A percentile compares a stretch with the other conserved stretches of the same genome.
These are phyloP conservation scores for Talpa occidentalis DNA, from an alignment of 2,113 vertebrate species.

Conservation along the genomic window DNA sequence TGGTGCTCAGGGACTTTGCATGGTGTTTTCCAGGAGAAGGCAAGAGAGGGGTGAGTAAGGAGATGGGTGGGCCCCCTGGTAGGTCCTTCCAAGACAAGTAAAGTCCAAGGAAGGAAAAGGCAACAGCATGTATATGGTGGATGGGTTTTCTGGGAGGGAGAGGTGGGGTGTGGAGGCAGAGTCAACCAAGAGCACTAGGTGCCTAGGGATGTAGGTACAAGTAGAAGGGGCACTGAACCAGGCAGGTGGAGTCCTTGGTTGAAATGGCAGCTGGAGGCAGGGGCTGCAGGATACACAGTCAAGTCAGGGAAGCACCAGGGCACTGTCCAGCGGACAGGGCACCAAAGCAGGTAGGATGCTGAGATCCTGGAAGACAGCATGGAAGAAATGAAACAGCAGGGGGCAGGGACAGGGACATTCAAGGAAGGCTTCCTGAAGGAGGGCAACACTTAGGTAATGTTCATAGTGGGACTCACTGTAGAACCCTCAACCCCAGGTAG, in stretches of 20 bases:
- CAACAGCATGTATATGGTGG: not conserved
- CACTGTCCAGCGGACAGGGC: not conserved
- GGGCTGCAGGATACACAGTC: not conserved
- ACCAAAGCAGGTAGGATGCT: not conserved
- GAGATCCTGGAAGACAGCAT: not conserved
- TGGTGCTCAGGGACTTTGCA: accelerated
- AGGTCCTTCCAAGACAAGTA: not conserved
- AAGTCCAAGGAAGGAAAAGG: not conserved
- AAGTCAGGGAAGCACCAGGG: not conserved
- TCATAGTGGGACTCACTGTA: not conserved
- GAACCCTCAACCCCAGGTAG: not conserved
- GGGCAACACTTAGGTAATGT: not conserved
- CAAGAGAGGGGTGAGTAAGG: not conserved
- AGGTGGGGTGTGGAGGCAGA: accelerated
- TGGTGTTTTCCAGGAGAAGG: not conserved
- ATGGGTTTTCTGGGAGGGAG: not conserved
- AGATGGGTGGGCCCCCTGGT: accelerated
- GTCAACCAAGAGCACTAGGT: not conserved
- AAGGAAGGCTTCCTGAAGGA: not conserved
- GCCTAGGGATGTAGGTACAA: not conserved
- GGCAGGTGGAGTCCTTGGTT: not conserved
- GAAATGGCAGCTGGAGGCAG: not conserved
- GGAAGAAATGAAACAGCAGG: not conserved
- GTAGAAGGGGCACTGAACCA: not conserved
- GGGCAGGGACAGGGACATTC: too few relatives aligned